phyloP scores from a whole-genome alignment of 2,888 invertebrate species.

The Drosophila meridiana region DNA sequence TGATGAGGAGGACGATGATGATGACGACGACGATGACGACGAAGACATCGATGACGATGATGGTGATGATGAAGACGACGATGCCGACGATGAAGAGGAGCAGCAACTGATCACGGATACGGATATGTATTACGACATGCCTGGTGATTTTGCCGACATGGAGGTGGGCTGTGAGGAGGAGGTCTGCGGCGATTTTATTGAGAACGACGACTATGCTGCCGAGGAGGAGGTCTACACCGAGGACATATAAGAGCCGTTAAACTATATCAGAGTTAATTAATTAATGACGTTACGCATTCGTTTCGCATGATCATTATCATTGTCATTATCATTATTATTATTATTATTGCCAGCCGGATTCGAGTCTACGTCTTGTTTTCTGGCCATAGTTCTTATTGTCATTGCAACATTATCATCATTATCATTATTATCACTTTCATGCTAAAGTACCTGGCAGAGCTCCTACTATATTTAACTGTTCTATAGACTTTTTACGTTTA shows the following conservation, averaged over 20 bases:
- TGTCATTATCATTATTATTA: background rate
- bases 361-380: constrained; percentile 16
- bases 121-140: constrained; percentile 62
- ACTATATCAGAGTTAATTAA: background rate
- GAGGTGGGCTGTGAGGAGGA: constrained; percentile 68
- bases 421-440: constrained; percentile 7
- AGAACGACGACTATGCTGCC: constrained; percentile 58
- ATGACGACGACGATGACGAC: background rate
- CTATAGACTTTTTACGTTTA: constrained; percentile 12
- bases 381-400: constrained; percentile 44
- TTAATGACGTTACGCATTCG: background rate
- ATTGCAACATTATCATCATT: background rate
- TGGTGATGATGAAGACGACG: constrained; percentile 14
- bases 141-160: constrained; percentile 68
- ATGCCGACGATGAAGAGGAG: constrained; percentile 3
- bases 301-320: background rate
- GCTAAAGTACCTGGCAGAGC: constrained; percentile 21
- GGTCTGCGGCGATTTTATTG: constrained; percentile 60
- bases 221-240: constrained; percentile 80
- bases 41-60: constrained; percentile 8
- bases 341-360: background rate
- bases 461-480: background rate
- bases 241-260: constrained; percentile 28
- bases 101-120: constrained; percentile 44
- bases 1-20: background rate